A percentile compares a stretch with the other conserved stretches of the same genome.
Conservation (phyloP, 2,797 vertebrate species). For the Ptychadena robeensis region DNA sequence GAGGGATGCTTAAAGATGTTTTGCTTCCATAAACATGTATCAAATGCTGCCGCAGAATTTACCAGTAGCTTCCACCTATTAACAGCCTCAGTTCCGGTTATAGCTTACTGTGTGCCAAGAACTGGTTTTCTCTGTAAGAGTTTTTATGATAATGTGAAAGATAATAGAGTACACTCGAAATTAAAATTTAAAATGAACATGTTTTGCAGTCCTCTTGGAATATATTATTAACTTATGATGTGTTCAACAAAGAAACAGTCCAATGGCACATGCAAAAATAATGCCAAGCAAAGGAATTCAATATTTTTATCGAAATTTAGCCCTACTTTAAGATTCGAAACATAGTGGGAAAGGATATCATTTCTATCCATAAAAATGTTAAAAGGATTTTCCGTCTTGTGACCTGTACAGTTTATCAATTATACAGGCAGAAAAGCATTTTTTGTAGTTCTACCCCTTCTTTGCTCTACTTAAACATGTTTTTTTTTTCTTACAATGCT, state of each 20-base stretch:
- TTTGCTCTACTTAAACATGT: too few species aligned
- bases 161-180: background rate
- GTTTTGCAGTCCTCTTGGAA: background rate
- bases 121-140: background rate
- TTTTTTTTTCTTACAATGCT: too few species aligned
- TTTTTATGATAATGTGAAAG: background rate
- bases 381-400: too few species aligned
- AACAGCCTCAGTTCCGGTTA: background rate
- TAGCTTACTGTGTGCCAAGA: background rate
- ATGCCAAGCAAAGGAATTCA: background rate
- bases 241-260: background rate
- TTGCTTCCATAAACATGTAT: slow-evolving; percentile 39
- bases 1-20: slow-evolving; percentile 43
- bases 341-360: too few species aligned
- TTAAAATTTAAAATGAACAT: background rate
- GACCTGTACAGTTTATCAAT: too few species aligned
- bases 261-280: background rate
- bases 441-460: too few species aligned
- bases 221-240: background rate
- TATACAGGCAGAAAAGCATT: too few species aligned
- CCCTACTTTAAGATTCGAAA: too few species aligned
- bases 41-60: slow-evolving; percentile 18
- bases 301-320: too few species aligned
- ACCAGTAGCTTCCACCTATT: slow-evolving; percentile 15
- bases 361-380: too few species aligned